These are phyloP conservation scores for Morpho achilles DNA, from an alignment of 2,888 invertebrate species.

Conservation along the genomic window DNA sequence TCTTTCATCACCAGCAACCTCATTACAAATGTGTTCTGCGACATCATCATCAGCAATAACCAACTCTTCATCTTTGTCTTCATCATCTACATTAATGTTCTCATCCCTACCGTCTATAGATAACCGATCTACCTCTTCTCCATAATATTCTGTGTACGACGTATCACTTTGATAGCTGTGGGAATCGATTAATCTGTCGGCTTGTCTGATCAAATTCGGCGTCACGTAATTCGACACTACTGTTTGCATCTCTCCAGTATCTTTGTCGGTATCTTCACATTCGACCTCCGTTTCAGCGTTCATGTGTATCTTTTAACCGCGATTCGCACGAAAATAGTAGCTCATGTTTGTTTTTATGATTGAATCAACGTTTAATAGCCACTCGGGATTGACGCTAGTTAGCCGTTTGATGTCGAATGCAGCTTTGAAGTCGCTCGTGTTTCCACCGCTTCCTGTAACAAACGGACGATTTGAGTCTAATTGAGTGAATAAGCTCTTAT, in stretches of 20 bases:
- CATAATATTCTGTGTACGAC: constrained; percentile 31
- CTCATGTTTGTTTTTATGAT: constrained; percentile 75
- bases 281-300: constrained; percentile 42
- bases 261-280: constrained; percentile 32
- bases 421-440: constrained; percentile 55
- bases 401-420: constrained; percentile 54
- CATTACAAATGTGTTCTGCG: constrained; percentile 26
- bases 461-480: constrained; percentile 52
- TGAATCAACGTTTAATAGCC: constrained; percentile 64
- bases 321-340: constrained; percentile 54
- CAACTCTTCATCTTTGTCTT: constrained; percentile 49
- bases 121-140: constrained; percentile 41
- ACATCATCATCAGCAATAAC: constrained; percentile 44
- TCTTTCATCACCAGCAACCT: constrained; percentile 16
- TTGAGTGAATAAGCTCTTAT: constrained; percentile 47
- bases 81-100: constrained; percentile 55
- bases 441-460: constrained; percentile 65
- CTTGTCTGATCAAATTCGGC: constrained; percentile 47
- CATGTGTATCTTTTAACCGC: constrained; percentile 58
- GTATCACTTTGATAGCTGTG: constrained; percentile 34
- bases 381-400: constrained; percentile 45
- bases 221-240: constrained; percentile 54
- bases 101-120: constrained; percentile 45
- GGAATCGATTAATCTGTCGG: constrained; percentile 42
- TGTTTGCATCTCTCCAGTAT: constrained; percentile 63